Conservation (phyloP, 2,113 vertebrate genomes). For the Nettapus auritus region DNA sequence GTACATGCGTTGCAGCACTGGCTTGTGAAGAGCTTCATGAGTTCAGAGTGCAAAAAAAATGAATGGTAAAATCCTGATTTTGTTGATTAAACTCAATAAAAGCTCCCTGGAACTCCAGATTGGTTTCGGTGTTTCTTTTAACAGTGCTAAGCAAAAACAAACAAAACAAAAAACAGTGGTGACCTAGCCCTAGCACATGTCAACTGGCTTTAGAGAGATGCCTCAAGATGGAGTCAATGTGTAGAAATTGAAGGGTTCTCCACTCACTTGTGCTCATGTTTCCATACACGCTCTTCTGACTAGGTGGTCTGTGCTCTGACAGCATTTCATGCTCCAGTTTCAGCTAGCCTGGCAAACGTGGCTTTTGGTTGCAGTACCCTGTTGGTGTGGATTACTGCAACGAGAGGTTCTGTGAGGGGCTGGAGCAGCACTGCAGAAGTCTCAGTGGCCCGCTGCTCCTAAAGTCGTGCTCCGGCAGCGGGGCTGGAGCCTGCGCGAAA, state of each 20-base stretch:
- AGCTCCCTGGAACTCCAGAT: conserved; percentile 80
- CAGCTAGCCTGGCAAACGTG: background rate
- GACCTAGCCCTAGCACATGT: fast-evolving
- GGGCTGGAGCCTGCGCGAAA: too few relatives aligned
- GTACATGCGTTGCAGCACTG: conserved; percentile 1
- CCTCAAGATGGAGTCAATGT: background rate
- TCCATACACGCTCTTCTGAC: fast-evolving
- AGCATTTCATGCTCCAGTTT: fast-evolving
- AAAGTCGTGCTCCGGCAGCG: too few relatives aligned
- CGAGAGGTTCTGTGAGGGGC: background rate
- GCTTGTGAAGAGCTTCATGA: conserved; percentile 49
- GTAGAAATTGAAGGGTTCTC: background rate
- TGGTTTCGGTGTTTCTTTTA: background rate
- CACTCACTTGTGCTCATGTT: fast-evolving
- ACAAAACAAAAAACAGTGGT: fast-evolving
- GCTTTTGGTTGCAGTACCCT: too few relatives aligned
- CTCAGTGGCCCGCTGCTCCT: background rate
- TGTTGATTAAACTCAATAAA: conserved; percentile 84
- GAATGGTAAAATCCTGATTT: conserved; percentile 77
- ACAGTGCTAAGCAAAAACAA: background rate
- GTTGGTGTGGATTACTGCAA: fast-evolving
- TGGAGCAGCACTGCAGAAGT: background rate
- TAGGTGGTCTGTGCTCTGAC: background rate
- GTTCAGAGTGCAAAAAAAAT: conserved; percentile 55
- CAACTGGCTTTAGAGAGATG: background rate